Base-by-base conservation (phyloP, 2,888 invertebrate genomes). In the Ophioninae sp. region DNA sequence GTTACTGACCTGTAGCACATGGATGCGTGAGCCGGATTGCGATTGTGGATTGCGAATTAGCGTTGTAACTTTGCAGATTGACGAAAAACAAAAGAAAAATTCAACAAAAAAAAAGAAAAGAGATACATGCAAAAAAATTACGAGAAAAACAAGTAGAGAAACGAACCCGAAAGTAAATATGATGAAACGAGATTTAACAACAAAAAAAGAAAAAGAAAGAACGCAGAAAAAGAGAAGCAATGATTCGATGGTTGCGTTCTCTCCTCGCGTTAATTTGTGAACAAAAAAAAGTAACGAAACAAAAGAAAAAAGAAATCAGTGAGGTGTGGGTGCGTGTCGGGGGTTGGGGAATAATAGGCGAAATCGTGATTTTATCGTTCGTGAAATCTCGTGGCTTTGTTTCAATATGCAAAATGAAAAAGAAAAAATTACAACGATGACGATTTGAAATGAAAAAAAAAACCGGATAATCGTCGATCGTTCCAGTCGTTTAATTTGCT, bases 1-100 rank as follows among this genome's bases (percentile, higher is more conserved):
- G 93, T 79, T 93, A 93, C 93, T 93, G 93, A 93, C 93, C 93
- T 93, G 91, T 93, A 93, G 93, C 93, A 93, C 93, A 93, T 93
- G 93, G 93, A 93, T 93, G 92, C 92, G 91, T 90, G 90, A 92
- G 91, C 89, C 88, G 88, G 86, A 87, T 86, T 87, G 89, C 89
- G 90, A 90, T 91, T 91, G 91, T 91, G 92, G 91, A 92, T 91
- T 91, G 91, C 89, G 90, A 90, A 89, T 87, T 87, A 85, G 81
- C 82, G 83, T 82, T 85, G 75, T 76, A 87, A 87, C 87, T 83
- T 85, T 86, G 88, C 74, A 81, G 79, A 83, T 74, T 73, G 68
- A 74, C 23, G 79, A 88, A 85, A 87, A 80, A 86, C 76, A 84
- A 88, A 86, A 87, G 79, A 80, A 44, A 23, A 59, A 30, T 30